Conservation (phyloP, 23 tunicate species). For the Clavelina lepadiformis region DNA sequence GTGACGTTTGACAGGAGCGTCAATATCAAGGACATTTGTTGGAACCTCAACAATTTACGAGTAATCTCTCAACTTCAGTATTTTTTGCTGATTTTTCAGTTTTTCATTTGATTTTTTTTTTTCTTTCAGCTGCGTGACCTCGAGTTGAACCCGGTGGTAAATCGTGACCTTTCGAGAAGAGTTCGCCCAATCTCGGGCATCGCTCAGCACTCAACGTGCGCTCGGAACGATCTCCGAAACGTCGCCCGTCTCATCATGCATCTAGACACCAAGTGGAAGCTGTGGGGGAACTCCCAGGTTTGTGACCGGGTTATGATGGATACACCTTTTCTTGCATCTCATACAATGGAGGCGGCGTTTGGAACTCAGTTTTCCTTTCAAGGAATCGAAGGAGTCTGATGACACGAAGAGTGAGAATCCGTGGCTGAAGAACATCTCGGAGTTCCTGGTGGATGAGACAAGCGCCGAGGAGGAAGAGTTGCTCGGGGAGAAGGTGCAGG, state of each 20-base stretch:
- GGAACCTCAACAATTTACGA: conserved; percentile 92
- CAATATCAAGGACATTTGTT: conserved; percentile 99
- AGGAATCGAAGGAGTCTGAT: conserved; percentile 8
- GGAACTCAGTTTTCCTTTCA: not conserved
- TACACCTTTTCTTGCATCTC: not conserved
- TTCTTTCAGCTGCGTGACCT: conserved; percentile 58
- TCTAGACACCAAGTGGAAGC: conserved; percentile 79
- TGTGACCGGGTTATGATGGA: not conserved
- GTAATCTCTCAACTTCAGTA: conserved; percentile 9
- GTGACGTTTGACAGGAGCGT: conserved; percentile 90
- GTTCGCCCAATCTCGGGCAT: conserved; percentile 94
- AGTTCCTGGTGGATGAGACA: conserved; percentile 84
- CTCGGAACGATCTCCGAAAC: conserved; percentile 71
- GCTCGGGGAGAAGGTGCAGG: conserved; percentile 54
- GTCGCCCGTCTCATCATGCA: conserved; percentile 76
- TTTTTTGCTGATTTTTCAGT: not conserved
- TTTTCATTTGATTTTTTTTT: not conserved
- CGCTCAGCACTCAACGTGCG: conserved; percentile 82
- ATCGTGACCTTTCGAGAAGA: conserved; percentile 89
- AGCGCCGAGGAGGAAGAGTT: conserved; percentile 84
- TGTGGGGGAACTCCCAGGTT: conserved; percentile 50
- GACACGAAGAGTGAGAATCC: conserved; percentile 41
- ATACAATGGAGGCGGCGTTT: conserved; percentile 7
- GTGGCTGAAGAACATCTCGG: conserved; percentile 77
- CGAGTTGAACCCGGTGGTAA: conserved; percentile 96